These are phyloP conservation scores for Cosmopolites sordidus DNA, from an alignment of 2,888 invertebrate species.

Conservation along the genomic window DNA sequence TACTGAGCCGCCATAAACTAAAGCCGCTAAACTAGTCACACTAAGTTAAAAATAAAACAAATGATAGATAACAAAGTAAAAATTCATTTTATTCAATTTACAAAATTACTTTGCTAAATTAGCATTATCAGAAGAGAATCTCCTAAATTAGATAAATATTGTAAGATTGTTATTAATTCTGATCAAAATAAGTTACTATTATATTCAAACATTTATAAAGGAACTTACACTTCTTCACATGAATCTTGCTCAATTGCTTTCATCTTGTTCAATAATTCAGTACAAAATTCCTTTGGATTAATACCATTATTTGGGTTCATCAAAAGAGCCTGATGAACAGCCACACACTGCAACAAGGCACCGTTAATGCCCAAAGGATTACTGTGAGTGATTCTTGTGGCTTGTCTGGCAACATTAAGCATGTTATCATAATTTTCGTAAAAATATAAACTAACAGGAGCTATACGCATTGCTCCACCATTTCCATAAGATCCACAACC, in stretches of 20 bases:
- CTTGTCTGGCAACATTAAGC: conserved; percentile 50
- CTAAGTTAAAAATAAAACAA: too few species aligned
- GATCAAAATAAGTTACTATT: too few species aligned
- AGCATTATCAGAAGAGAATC: too few species aligned
- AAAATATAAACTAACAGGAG: conserved; percentile 62
- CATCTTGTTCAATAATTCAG: conserved; percentile 54
- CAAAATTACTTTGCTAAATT: too few species aligned
- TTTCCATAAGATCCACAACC: conserved; percentile 73
- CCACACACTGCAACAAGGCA: conserved; percentile 56
- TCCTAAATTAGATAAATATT: too few species aligned
- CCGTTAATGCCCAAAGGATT: conserved; percentile 55
- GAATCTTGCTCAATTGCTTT: conserved; percentile 45
- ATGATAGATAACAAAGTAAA: too few species aligned
- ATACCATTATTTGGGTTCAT: conserved; percentile 47
- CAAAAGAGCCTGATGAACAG: conserved; percentile 55
- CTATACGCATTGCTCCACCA: conserved; percentile 70
- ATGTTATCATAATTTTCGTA: conserved; percentile 51
- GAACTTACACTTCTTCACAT: background rate
- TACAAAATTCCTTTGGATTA: conserved; percentile 51
- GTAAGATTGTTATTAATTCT: too few species aligned
- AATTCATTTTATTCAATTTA: too few species aligned
- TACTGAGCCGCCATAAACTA: too few species aligned
- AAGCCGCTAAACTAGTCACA: too few species aligned
- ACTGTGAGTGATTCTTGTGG: conserved; percentile 62
- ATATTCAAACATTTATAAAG: too few species aligned